phyloP scores from a whole-genome alignment of 2,113 vertebrate species.

The Labeo catla region DNA sequence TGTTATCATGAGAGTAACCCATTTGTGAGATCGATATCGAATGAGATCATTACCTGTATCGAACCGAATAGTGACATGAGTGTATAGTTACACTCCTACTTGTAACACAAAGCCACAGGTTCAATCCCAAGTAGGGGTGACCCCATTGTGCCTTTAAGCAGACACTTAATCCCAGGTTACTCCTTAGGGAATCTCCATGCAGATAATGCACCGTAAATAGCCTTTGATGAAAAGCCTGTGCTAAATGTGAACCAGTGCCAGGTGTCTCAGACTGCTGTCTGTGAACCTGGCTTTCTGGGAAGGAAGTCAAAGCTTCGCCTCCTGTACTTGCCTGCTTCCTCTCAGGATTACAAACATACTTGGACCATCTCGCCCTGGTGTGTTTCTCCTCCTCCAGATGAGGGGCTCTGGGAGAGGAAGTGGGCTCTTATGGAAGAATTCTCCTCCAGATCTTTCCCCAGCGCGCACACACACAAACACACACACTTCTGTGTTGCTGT shows the following conservation, averaged over 20 bases:
- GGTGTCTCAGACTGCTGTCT: background rate
- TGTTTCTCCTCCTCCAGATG: slow-evolving; percentile 56
- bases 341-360: slow-evolving; percentile 13
- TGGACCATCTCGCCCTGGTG: slow-evolving; percentile 26
- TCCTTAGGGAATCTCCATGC: background rate
- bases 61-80: background rate
- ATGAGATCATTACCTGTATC: background rate
- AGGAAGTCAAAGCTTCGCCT: slow-evolving; percentile 24
- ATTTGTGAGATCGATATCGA: background rate
- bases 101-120: background rate
- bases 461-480: slow-evolving; percentile 6
- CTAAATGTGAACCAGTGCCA: slow-evolving; percentile 20
- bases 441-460: slow-evolving; percentile 34
- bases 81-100: background rate
- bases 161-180: slow-evolving; percentile 18
- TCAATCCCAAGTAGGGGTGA: slow-evolving; percentile 1
- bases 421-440: slow-evolving; percentile 43
- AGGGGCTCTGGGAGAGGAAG: slow-evolving; percentile 40
- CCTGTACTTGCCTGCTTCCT: slow-evolving; percentile 30
- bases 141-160: background rate
- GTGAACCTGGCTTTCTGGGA: background rate
- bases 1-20: background rate
- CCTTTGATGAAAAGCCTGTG: slow-evolving; percentile 17
- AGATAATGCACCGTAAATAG: background rate
- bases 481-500: background rate